phyloP scores from a whole-genome alignment of 2,113 vertebrate genomes.

The Telmatochromis brichardi region DNA sequence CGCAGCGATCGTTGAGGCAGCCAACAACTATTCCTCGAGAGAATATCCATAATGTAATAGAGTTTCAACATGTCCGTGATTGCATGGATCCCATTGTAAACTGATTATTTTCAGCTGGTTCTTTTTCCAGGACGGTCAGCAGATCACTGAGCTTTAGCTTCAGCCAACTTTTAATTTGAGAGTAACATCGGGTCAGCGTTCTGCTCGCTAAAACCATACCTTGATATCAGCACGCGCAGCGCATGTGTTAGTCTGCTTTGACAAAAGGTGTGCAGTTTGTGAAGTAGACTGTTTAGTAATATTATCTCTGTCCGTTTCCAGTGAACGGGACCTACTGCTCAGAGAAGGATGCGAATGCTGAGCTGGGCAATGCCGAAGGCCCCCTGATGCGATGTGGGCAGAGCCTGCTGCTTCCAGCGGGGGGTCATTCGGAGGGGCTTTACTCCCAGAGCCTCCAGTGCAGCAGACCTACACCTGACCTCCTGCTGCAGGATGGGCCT shows the following conservation, averaged over 20 bases:
- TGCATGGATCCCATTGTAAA: conserved; percentile 13
- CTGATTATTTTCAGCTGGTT: background rate
- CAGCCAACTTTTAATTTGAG: background rate
- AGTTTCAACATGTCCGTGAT: conserved; percentile 51
- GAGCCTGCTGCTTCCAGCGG: conserved; percentile 65
- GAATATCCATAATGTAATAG: conserved; percentile 43
- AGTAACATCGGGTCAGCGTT: background rate
- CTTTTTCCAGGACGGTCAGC: background rate
- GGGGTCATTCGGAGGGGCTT: conserved; percentile 65
- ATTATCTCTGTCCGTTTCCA: conserved; percentile 35
- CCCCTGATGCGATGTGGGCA: conserved; percentile 73
- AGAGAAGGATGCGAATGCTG: conserved; percentile 74
- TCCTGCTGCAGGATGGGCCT: conserved; percentile 64
- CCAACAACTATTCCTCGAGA: conserved; percentile 33
- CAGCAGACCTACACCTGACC: conserved; percentile 66
- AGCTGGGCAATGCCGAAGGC: conserved; percentile 65
- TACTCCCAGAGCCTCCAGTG: conserved; percentile 70
- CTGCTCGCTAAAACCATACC: background rate
- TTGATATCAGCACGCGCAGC: background rate
- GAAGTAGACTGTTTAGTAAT: background rate
- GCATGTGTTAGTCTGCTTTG: background rate
- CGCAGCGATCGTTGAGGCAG: background rate
- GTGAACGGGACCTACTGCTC: conserved; percentile 75
- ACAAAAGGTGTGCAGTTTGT: background rate
- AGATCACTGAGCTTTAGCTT: background rate